A percentile compares a stretch with the other conserved stretches of the same genome.
Evolutionary conservation across 2,113 vertebrate genomes (phyloP).

Genomic region (Muntiacus reevesi): DNA sequence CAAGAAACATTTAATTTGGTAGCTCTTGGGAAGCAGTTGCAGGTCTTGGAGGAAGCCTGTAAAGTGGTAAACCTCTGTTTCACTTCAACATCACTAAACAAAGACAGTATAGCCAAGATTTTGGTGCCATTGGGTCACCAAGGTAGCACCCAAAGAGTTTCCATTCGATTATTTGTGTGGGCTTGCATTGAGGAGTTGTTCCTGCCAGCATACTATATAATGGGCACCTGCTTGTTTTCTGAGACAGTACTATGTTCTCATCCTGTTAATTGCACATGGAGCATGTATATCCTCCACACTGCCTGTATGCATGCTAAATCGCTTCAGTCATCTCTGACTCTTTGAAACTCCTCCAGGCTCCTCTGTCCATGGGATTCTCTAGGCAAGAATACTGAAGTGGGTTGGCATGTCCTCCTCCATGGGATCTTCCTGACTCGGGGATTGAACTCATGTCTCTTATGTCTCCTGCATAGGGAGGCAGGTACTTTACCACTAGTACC

Average conservation of each 20-base stretch:
- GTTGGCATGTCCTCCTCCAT: not conserved
- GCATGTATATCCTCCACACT: not conserved
- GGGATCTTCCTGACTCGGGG: not conserved
- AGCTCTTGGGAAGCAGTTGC: not conserved
- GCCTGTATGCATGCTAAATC: not conserved
- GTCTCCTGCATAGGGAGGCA: not conserved
- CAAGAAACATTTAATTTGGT: not conserved
- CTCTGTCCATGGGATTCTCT: not conserved
- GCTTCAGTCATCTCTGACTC: not conserved
- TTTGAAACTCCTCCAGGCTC: accelerated
- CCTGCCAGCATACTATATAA: not conserved
- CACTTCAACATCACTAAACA: not conserved
- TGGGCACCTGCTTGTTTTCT: not conserved
- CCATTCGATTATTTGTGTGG: not conserved
- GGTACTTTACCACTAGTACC: not conserved
- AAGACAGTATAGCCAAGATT: not conserved
- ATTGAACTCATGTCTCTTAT: not conserved
- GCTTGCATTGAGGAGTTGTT: not conserved
- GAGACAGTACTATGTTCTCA: not conserved
- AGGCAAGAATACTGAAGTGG: not conserved
- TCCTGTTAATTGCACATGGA: not conserved
- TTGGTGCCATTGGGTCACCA: accelerated
- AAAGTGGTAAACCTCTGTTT: not conserved
- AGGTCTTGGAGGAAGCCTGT: accelerated
- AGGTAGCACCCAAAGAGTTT: not conserved